Evolutionary conservation across 2,797 vertebrate genomes (phyloP), one percentile per base, ranked within the genome.

Genomic region (Aulostomus chinensis): DNA sequence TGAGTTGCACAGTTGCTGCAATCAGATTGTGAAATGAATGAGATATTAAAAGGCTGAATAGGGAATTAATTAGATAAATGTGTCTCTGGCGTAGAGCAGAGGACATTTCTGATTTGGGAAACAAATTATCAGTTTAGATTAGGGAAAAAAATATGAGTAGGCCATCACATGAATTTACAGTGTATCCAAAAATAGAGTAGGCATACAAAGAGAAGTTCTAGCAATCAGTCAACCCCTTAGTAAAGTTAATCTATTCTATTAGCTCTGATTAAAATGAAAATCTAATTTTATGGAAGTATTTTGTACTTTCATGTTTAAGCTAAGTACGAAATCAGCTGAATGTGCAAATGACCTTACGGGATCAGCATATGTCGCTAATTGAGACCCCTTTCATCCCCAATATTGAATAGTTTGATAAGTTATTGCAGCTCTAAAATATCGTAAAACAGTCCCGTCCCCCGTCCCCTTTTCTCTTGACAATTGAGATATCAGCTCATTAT

Each of bases 401-500:
- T 76, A 61, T 61, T 65, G 48, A 80, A 68, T 29, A 54, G 11
- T 68, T 65, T 76, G 61, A 77, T 76, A 47, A 66, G 65, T 76
- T 51, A 66, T 40, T 20, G 48, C 17, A 48, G 38, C 41, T 39
- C 35, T 37, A 28, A 71, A 67, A 43, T 26, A 47, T 36, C 11
- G 29, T 43, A 22, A 49, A 45, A 42, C 50, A 6, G 1, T 58
- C n/a, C n/a, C n/a, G n/a, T 70, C 64, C 50, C 39, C 29, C 28
- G 12, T n/a, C 5, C 36, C 30, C 45, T 37, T 48, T 73, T 73
- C 58, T 62, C 28, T 18, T 17, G 1, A 37, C 36, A 63, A 80
- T 63, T 65, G 40, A 76, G 80, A 84, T 65, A 67, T 77, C 47
- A 59, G 58, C 70, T 79, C 59, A 83, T 80, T 85, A 85, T 79